Evolutionary conservation across 2,113 vertebrate species (phyloP).

Genomic region (Poecilia latipinna): DNA sequence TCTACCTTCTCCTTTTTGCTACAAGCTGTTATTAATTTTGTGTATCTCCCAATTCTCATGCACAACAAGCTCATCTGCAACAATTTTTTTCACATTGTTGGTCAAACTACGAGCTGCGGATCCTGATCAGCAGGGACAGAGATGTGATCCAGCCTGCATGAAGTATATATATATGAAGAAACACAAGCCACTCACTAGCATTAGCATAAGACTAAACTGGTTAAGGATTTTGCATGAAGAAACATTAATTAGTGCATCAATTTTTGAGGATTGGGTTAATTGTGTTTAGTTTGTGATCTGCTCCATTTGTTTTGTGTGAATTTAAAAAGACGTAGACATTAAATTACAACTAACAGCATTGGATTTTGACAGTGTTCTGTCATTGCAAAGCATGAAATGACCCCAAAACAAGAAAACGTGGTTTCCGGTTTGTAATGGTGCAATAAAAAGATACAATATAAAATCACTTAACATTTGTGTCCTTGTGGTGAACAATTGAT

Average conservation of each 20-base stretch:
- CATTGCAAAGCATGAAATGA: too few species aligned
- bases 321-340: too few species aligned
- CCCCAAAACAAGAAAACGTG: too few species aligned
- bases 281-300: too few species aligned
- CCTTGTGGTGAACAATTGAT: too few species aligned
- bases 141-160: not conserved
- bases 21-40: constrained; percentile 32
- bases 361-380: too few species aligned
- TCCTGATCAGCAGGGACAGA: not conserved
- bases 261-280: too few species aligned
- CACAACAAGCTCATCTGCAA: constrained; percentile 19
- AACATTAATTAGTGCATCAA: not conserved
- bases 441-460: too few species aligned
- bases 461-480: too few species aligned
- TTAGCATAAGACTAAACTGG: not conserved
- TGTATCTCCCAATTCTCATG: constrained; percentile 26
- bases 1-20: constrained; percentile 11
- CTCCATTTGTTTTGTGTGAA: too few species aligned
- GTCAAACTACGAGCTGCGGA: not conserved
- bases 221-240: not conserved
- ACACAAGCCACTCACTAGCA: not conserved
- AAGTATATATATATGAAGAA: not conserved
- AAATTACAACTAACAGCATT: too few species aligned
- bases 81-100: not conserved
- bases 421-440: too few species aligned